Base-by-base conservation (phyloP, 2,797 vertebrate species). In the Bryconaethiops microstoma region DNA sequence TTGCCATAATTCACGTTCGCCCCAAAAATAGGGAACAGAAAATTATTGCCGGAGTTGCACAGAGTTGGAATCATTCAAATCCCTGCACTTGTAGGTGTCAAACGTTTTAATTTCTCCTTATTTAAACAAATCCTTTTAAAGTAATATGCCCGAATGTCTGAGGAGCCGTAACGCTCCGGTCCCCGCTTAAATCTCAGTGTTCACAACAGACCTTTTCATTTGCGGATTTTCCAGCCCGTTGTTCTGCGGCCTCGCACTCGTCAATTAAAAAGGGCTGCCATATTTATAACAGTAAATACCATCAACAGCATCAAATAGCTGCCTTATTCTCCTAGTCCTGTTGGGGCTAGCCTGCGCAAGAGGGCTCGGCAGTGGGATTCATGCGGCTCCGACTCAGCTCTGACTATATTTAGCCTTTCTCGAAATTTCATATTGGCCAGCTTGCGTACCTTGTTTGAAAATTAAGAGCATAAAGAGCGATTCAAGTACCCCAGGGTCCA, bases 381-480 rank as follows among this genome's bases (percentile, higher is more conserved):
- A 14, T 67, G 60, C 69, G 62, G 42, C 65, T 69, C 54, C 23
- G 16, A 73, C 69, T 76, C 54, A 45, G 17, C 62, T 50, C 50
- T 16, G 7, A 81, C 84, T 88, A 89, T 87, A 90, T 88, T 91
- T 86, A 88, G 87, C 80, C 84, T 86, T 74, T 85, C 84, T 86
- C 74, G 88, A 90, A 90, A 84, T 87, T 78, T 87, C 84, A 83
- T 77, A 85, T 89, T 90, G 83, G 86, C 84, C 55, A 85, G 86
- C 91, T 90, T 77, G 84, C 87, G 87, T 87, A 91, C 84, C 91
- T 90, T 91, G 88, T 91, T 92, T 92, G 88, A 90, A 84, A 91
- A 89, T 92, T 90, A 91, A 87, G 88, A 84, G 86, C 88, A 86
- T 87, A 90, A 89, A 90, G 84, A 82, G 76, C 75, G 82, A 90